Evolutionary conservation across 2,797 vertebrate species (phyloP).

Genomic region (Danio kyathit): DNA sequence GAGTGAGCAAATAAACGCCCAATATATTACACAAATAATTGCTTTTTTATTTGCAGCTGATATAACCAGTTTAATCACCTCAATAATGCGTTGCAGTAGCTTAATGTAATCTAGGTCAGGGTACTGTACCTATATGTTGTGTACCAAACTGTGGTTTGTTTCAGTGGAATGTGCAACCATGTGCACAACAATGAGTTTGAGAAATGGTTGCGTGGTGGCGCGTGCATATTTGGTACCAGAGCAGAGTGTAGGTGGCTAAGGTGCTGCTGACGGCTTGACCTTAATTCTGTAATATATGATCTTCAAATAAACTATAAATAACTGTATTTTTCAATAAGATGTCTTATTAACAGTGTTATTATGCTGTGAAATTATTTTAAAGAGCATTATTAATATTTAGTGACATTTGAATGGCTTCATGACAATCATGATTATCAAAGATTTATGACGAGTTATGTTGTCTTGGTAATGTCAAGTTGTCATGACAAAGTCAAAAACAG

Average conservation of each 20-base stretch:
- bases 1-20: not conserved
- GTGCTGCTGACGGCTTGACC: not conserved
- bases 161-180: not conserved
- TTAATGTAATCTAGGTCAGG: slow-evolving; percentile 1
- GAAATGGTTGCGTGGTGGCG: not conserved
- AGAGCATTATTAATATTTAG: too few relatives aligned
- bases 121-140: not conserved
- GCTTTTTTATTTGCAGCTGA: not conserved
- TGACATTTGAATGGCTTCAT: too few relatives aligned
- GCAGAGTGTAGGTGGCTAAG: slow-evolving; percentile 1
- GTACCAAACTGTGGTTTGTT: not conserved
- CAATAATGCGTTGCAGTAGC: not conserved
- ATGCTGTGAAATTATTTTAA: too few relatives aligned
- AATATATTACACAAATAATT: not conserved
- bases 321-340: too few relatives aligned
- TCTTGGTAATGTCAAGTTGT: too few relatives aligned
- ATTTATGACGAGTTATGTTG: too few relatives aligned
- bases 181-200: not conserved
- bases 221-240: not conserved
- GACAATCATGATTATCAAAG: too few relatives aligned
- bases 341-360: too few relatives aligned
- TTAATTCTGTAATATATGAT: not conserved
- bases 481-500: too few relatives aligned
- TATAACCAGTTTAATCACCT: not conserved
- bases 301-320: not conserved